A percentile compares a stretch with the other conserved stretches of the same genome.
Conservation (phyloP, 1,140 invertebrate genomes). For the Cherax destructor region DNA sequence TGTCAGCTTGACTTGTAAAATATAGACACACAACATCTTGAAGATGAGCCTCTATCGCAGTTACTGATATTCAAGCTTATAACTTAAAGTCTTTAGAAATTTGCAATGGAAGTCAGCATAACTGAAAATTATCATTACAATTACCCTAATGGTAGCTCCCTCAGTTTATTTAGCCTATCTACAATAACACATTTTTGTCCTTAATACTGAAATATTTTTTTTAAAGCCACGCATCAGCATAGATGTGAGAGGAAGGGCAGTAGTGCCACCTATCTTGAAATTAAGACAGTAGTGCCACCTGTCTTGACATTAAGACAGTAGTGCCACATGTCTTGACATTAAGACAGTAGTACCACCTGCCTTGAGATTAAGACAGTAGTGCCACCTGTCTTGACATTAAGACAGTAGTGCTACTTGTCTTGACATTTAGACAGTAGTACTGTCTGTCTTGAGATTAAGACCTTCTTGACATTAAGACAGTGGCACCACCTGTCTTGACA, state of each 20-base stretch:
- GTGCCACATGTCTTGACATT: too few species aligned
- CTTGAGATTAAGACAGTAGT: too few species aligned
- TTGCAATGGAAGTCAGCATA: background rate
- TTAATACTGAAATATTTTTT: background rate
- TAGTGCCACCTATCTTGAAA: too few species aligned
- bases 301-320: too few species aligned
- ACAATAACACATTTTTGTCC: background rate
- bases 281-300: too few species aligned
- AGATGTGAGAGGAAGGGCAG: background rate
- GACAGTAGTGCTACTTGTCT: too few species aligned
- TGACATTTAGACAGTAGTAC: background rate
- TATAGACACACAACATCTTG: background rate
- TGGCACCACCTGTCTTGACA: too few species aligned
- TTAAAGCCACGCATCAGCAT: background rate
- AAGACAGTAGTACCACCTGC: background rate
- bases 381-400: too few species aligned
- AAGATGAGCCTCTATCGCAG: background rate
- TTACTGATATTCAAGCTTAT: background rate
- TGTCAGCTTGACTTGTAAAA: background rate
- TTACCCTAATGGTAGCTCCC: background rate
- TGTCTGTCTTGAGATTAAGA: background rate
- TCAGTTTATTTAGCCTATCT: background rate
- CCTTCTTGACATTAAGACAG: too few species aligned
- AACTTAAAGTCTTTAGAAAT: background rate
- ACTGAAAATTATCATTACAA: constrained; percentile 4